Percentiles rank a stretch among this genome's conserved stretches.
These are phyloP conservation scores for Ochotona curzoniae DNA, from an alignment of 2,113 vertebrate species.

Conservation along the genomic window DNA sequence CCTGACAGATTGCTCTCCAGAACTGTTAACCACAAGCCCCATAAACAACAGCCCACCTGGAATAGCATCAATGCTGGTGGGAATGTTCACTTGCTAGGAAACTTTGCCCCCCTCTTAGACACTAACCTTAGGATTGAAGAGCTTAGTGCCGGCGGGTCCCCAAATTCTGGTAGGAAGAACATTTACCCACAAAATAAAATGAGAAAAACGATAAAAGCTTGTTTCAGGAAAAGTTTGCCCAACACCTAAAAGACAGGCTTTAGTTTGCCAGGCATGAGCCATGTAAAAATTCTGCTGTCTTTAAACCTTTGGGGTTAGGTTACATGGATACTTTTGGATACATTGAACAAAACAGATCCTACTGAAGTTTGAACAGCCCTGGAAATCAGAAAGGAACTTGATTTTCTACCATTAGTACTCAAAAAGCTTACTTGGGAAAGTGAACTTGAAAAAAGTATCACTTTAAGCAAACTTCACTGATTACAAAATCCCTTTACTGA, in stretches of 20 bases:
- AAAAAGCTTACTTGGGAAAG: background rate
- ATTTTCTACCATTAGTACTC: background rate
- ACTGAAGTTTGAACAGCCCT: background rate
- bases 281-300: background rate
- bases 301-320: background rate
- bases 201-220: background rate
- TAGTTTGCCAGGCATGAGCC: conserved; percentile 6
- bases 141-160: background rate
- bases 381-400: background rate
- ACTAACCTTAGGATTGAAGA: background rate
- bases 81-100: conserved; percentile 12
- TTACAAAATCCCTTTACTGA: background rate
- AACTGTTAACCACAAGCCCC: conserved; percentile 66
- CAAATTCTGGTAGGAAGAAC: conserved; percentile 33
- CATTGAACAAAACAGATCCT: background rate
- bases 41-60: conserved; percentile 68
- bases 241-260: background rate
- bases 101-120: background rate
- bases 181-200: background rate
- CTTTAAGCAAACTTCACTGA: background rate
- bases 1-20: conserved; percentile 55
- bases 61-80: background rate
- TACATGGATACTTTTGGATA: background rate
- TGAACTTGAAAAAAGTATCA: background rate
- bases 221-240: conserved; percentile 33